Conservation (phyloP, 2,888 invertebrate species). For the Theristus sp. region DNA sequence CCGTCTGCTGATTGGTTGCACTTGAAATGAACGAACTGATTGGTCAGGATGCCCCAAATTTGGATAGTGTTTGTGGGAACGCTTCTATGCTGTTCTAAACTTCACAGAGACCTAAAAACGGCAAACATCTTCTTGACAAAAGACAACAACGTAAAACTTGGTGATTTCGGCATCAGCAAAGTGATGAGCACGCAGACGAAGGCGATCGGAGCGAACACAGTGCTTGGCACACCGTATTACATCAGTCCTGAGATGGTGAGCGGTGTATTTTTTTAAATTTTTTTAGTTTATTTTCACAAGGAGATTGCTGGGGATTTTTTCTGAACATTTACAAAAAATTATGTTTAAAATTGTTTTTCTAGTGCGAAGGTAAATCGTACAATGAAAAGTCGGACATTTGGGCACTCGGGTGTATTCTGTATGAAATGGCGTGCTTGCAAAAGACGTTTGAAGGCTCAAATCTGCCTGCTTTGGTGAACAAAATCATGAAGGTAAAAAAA, state of each 20-base stretch:
- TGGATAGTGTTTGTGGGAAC: not conserved
- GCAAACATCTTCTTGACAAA: slow-evolving; percentile 53
- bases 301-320: too few relatives aligned
- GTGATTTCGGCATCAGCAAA: slow-evolving; percentile 57
- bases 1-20: too few relatives aligned
- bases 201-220: slow-evolving; percentile 34
- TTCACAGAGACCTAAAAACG: slow-evolving; percentile 48
- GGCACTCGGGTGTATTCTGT: slow-evolving; percentile 47
- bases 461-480: slow-evolving; percentile 50
- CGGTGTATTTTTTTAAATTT: slow-evolving; percentile 3
- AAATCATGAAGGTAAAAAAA: slow-evolving; percentile 54
- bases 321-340: not conserved
- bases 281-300: slow-evolving; percentile 10
- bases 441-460: slow-evolving; percentile 54
- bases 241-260: slow-evolving; percentile 33
- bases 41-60: too few relatives aligned
- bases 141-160: slow-evolving; percentile 47
- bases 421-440: slow-evolving; percentile 51
- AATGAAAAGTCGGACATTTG: slow-evolving; percentile 58
- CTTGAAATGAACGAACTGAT: too few relatives aligned
- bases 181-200: slow-evolving; percentile 45
- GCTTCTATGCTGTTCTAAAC: not conserved
- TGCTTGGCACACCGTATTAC: slow-evolving; percentile 38
- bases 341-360: slow-evolving; percentile 11
- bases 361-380: slow-evolving; percentile 56